These are phyloP conservation scores for Acrocyrtus sp. DNA, from an alignment of 2,888 invertebrate species.

Conservation along the genomic window DNA sequence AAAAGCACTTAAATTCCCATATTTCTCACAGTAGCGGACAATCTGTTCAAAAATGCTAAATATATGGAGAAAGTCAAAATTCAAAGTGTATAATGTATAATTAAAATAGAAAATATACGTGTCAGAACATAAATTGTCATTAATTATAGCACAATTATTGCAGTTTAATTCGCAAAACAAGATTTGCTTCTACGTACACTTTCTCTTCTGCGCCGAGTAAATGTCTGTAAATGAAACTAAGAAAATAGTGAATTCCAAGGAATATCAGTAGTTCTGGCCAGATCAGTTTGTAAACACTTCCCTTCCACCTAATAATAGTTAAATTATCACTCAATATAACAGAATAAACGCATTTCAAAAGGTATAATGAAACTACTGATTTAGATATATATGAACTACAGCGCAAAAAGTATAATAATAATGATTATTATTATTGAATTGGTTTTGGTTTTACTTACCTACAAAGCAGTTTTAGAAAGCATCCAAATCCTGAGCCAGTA, in stretches of 20 bases:
- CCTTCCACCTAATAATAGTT: conserved; percentile 81
- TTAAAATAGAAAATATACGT: no score
- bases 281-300: conserved; percentile 93
- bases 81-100: no score
- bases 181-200: no score
- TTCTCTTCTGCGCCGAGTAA: conserved; percentile 75
- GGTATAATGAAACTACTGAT: neutral
- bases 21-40: conserved; percentile 84
- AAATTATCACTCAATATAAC: neutral
- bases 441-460: neutral
- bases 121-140: no score
- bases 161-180: no score
- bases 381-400: neutral
- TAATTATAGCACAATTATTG: no score
- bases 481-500: neutral
- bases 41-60: conserved; percentile 82
- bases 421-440: neutral
- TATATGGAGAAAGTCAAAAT: no score
- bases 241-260: conserved; percentile 78
- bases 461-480: neutral
- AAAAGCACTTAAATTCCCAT: conserved; percentile 88
- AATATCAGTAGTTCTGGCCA: conserved; percentile 89
- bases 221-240: conserved; percentile 82
- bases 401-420: neutral
- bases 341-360: neutral